These are phyloP conservation scores for Sebastolobus alascanus DNA, from an alignment of 2,797 vertebrate genomes.

Conservation along the genomic window DNA sequence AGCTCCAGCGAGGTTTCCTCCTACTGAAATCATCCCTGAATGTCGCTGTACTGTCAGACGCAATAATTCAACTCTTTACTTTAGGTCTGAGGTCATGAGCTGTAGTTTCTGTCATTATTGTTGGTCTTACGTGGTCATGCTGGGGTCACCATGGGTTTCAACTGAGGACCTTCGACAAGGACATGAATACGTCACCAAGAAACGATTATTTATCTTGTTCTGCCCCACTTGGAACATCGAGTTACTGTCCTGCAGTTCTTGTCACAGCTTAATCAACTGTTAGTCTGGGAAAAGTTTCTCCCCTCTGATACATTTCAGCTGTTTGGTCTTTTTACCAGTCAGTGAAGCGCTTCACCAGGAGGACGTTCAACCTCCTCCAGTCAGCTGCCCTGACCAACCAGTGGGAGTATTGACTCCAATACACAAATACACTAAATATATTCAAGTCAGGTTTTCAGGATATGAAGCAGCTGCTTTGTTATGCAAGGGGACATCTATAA, in stretches of 20 bases:
- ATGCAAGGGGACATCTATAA: background rate
- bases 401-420: background rate
- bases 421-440: background rate
- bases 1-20: slow-evolving; percentile 24
- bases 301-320: background rate
- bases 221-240: background rate
- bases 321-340: background rate
- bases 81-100: background rate
- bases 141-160: background rate
- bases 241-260: background rate
- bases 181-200: background rate
- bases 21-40: slow-evolving; percentile 1
- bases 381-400: background rate
- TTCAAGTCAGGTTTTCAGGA: background rate
- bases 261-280: background rate
- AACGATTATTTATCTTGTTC: background rate
- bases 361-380: background rate
- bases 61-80: background rate
- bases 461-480: slow-evolving; percentile 6
- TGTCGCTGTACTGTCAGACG: slow-evolving; percentile 7
- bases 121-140: background rate
- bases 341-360: background rate
- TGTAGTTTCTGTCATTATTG: background rate
- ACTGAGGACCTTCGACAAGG: background rate
- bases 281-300: background rate